Evolutionary conservation across 2,888 invertebrate genomes (phyloP).

Genomic region (Cetonia aurata): DNA sequence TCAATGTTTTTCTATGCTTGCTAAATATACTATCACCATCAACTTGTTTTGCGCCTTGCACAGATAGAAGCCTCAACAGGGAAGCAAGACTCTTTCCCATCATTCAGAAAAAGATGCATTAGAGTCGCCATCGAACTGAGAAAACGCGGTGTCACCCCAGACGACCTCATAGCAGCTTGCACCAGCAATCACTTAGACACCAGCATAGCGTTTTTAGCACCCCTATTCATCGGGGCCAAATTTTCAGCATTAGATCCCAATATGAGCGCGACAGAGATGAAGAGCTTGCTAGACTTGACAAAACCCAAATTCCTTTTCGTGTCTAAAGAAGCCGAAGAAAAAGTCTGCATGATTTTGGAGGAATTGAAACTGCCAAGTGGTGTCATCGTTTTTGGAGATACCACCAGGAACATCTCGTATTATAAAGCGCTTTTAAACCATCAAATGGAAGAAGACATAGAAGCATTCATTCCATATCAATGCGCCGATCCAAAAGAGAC

Average conservation of each 20-base stretch:
- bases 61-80: constrained; percentile 67
- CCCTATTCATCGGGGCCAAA: constrained; percentile 65
- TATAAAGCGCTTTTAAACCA: constrained; percentile 36
- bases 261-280: constrained; percentile 51
- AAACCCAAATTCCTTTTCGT: constrained; percentile 51
- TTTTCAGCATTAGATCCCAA: constrained; percentile 57
- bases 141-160: constrained; percentile 62
- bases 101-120: constrained; percentile 63
- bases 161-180: constrained; percentile 68
- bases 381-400: constrained; percentile 48
- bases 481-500: constrained; percentile 46
- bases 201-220: constrained; percentile 66
- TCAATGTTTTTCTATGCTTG: too few species aligned
- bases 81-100: constrained; percentile 61
- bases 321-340: constrained; percentile 33
- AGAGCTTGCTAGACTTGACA: constrained; percentile 53
- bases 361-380: constrained; percentile 25
- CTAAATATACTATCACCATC: too few species aligned
- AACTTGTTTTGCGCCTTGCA: too few species aligned
- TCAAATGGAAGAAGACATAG: constrained; percentile 35
- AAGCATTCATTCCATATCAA: constrained; percentile 47
- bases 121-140: constrained; percentile 65
- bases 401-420: constrained; percentile 9
- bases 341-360: constrained; percentile 37
- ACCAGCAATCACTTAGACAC: constrained; percentile 67